Percentiles rank a stretch among this genome's conserved stretches.
Evolutionary conservation across 2,113 vertebrate genomes (phyloP).

Genomic region (Gracilinanus agilis): DNA sequence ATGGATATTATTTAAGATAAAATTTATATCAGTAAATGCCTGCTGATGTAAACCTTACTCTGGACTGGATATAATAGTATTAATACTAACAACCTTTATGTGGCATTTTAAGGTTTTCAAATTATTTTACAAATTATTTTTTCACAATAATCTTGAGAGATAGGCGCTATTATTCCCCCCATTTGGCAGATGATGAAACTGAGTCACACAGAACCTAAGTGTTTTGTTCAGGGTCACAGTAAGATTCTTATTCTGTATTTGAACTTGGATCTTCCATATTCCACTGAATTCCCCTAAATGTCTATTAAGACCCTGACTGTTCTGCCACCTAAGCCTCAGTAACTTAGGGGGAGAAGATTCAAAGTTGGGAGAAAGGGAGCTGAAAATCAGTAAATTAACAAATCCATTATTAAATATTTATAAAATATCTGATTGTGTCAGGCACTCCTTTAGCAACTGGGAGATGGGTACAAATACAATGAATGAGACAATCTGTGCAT

Average conservation of each 20-base stretch:
- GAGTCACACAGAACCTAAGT: not conserved
- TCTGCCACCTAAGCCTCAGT: too few species aligned
- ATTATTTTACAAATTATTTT: not conserved
- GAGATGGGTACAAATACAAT: too few species aligned
- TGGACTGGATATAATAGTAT: not conserved
- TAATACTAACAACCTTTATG: not conserved
- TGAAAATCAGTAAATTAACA: not conserved
- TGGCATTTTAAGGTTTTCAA: not conserved
- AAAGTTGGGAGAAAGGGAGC: too few species aligned
- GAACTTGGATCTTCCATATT: not conserved
- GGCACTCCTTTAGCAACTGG: too few species aligned
- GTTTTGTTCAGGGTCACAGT: not conserved
- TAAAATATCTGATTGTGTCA: not conserved
- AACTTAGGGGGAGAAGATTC: too few species aligned
- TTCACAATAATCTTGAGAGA: not conserved
- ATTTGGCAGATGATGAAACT: not conserved
- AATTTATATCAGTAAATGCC: not conserved
- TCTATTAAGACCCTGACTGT: too few species aligned
- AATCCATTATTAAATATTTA: not conserved
- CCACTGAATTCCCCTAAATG: too few species aligned
- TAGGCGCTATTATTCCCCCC: not conserved
- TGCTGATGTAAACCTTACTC: not conserved
- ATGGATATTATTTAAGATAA: not conserved
- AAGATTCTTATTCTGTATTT: not conserved
- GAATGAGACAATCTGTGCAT: too few species aligned